These are phyloP conservation scores for Aleiodes testaceus DNA, from an alignment of 2,888 invertebrate species.

Conservation along the genomic window DNA sequence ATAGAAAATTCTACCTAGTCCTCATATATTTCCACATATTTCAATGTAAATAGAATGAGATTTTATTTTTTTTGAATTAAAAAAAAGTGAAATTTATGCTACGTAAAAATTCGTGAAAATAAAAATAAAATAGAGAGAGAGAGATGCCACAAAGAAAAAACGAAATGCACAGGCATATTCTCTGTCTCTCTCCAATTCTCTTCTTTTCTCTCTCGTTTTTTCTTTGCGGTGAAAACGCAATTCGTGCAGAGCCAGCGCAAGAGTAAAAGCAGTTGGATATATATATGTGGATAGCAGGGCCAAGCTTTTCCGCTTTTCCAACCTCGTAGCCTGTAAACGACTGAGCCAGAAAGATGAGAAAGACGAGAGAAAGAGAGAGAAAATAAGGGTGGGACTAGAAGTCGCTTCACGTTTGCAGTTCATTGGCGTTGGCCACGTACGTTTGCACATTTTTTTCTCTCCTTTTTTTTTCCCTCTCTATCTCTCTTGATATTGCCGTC, in stretches of 20 bases:
- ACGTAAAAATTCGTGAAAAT: constrained; percentile 1
- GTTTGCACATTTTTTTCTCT: constrained; percentile 53
- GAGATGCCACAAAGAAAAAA: neutral
- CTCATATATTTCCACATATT: too few species aligned
- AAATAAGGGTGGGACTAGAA: constrained; percentile 41
- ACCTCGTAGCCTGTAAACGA: constrained; percentile 36
- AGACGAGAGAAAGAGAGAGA: constrained; percentile 31
- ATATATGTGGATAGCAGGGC: constrained; percentile 12
- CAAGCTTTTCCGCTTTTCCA: constrained; percentile 39
- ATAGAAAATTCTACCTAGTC: too few species aligned
- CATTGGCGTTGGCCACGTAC: constrained; percentile 57
- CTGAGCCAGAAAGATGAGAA: constrained; percentile 7
- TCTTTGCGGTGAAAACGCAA: constrained; percentile 29
- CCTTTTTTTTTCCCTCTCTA: constrained; percentile 14
- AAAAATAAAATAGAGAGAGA: neutral
- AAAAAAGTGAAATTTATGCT: constrained; percentile 2
- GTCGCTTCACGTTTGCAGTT: constrained; percentile 57
- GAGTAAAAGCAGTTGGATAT: constrained; percentile 37
- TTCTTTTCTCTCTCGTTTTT: neutral
- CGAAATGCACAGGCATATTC: neutral
- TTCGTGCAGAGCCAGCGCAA: constrained; percentile 16
- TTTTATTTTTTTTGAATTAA: neutral
- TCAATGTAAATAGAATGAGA: too few species aligned
- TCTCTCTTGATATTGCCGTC: constrained; percentile 13
- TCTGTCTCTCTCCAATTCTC: neutral